phyloP scores from a whole-genome alignment of 2,888 invertebrate genomes.

The Ophraella communa region DNA sequence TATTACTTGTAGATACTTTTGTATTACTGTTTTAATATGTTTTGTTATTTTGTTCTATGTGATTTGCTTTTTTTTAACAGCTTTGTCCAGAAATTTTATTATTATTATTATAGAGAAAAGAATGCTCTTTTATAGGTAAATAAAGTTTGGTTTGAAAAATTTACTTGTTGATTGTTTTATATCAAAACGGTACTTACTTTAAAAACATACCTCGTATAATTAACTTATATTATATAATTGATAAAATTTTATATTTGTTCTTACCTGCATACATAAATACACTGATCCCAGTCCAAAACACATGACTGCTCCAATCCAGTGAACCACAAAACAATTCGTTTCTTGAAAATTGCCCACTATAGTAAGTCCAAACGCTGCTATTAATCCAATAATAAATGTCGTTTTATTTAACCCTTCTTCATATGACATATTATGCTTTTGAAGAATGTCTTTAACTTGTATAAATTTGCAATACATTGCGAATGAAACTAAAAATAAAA shows the following conservation, averaged over 20 bases:
- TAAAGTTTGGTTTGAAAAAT: too few relatives aligned
- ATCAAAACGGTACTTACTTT: too few relatives aligned
- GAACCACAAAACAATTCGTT: constrained; percentile 62
- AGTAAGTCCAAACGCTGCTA: constrained; percentile 64
- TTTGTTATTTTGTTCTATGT: too few relatives aligned
- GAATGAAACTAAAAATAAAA: constrained; percentile 29
- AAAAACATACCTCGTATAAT: too few relatives aligned
- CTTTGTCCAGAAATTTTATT: too few relatives aligned
- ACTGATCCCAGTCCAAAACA: constrained; percentile 65
- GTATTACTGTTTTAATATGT: too few relatives aligned
- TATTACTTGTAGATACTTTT: too few relatives aligned
- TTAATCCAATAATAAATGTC: constrained; percentile 60
- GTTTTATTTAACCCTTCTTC: constrained; percentile 40
- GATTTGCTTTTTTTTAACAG: too few relatives aligned
- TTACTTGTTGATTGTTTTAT: too few relatives aligned
- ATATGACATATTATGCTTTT: constrained; percentile 35
- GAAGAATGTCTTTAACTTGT: constrained; percentile 36
- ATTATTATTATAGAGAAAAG: too few relatives aligned
- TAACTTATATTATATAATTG: too few relatives aligned
- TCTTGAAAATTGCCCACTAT: constrained; percentile 71
- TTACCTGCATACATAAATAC: constrained; percentile 65
- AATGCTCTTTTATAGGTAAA: too few relatives aligned
- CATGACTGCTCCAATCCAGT: constrained; percentile 65
- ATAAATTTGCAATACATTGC: constrained; percentile 42
- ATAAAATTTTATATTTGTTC: not conserved